Conservation (phyloP, 1,140 invertebrate species). For the Diorhabda carinulata region DNA sequence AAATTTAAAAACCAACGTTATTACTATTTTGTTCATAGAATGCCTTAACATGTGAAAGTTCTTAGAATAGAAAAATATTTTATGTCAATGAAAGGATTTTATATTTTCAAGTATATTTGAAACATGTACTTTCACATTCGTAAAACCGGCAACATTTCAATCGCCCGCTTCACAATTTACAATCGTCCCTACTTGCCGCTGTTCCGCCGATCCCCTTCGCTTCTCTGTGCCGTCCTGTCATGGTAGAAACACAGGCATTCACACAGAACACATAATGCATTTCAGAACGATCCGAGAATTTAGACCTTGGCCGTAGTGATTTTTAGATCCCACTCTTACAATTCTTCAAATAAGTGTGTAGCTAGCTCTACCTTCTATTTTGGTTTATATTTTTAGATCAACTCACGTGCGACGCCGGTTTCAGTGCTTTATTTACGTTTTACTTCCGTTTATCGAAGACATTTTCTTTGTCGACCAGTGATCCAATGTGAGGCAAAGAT, state of each 20-base stretch:
- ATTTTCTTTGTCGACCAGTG: constrained; percentile 10
- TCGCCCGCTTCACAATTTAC: not conserved
- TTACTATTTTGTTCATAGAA: too few relatives aligned
- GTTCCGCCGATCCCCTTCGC: constrained; percentile 8
- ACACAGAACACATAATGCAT: constrained; percentile 4
- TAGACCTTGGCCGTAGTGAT: constrained; percentile 3
- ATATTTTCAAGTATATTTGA: too few relatives aligned
- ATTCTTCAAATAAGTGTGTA: not conserved
- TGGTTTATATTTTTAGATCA: constrained; percentile 19
- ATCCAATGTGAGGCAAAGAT: constrained; percentile 2
- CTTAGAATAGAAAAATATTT: too few relatives aligned
- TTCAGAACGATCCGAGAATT: constrained; percentile 9
- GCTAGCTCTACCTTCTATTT: constrained; percentile 11
- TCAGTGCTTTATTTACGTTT: constrained; percentile 14
- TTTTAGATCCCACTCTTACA: not conserved
- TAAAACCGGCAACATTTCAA: constrained; percentile 7
- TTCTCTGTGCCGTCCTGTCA: not conserved
- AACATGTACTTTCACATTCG: too few relatives aligned
- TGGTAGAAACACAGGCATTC: constrained; percentile 1
- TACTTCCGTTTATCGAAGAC: constrained; percentile 14
- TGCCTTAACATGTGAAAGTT: too few relatives aligned
- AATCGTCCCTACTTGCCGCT: constrained; percentile 12
- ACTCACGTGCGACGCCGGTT: constrained; percentile 14
- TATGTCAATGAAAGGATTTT: too few relatives aligned
- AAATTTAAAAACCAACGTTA: too few relatives aligned